Conservation (phyloP, 2,113 vertebrate species). For the Lagopus leucura region DNA sequence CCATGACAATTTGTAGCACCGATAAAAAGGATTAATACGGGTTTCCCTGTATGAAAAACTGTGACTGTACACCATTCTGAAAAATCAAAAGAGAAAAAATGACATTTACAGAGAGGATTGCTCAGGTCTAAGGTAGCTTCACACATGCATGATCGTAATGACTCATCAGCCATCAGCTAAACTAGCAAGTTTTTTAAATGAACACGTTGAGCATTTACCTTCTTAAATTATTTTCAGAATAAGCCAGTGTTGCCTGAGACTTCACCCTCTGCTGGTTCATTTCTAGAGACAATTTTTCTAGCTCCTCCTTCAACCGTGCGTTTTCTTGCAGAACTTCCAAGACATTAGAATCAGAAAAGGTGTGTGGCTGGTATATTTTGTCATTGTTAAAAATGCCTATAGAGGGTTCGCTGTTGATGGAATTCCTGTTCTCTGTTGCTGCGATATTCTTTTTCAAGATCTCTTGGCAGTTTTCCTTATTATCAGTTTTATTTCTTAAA, state of each 20-base stretch:
- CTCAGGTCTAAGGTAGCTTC: background rate
- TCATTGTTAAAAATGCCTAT: slow-evolving; percentile 59
- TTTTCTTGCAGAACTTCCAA: slow-evolving; percentile 88
- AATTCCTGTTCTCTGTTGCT: slow-evolving; percentile 19
- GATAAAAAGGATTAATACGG: background rate
- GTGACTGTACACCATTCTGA: background rate
- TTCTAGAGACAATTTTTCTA: slow-evolving; percentile 79
- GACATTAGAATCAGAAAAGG: slow-evolving; percentile 81
- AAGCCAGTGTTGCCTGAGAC: slow-evolving; percentile 69
- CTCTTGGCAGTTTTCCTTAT: slow-evolving; percentile 36
- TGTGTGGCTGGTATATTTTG: slow-evolving; percentile 82
- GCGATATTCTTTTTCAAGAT: slow-evolving; percentile 43
- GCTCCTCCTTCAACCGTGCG: slow-evolving; percentile 75
- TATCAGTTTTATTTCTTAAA: slow-evolving; percentile 16
- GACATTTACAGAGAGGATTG: background rate
- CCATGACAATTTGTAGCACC: fast-evolving
- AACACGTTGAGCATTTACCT: slow-evolving; percentile 70
- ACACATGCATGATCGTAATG: background rate
- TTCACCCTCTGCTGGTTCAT: slow-evolving; percentile 76
- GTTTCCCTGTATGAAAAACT: background rate
- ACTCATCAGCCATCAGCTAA: background rate
- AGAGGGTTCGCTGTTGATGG: slow-evolving; percentile 33
- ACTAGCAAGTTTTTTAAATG: background rate
- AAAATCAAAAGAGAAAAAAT: background rate
- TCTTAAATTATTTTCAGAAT: slow-evolving; percentile 76